These are phyloP conservation scores for Neodiprion lecontei DNA, from an alignment of 1,140 invertebrate species.

Conservation along the genomic window DNA sequence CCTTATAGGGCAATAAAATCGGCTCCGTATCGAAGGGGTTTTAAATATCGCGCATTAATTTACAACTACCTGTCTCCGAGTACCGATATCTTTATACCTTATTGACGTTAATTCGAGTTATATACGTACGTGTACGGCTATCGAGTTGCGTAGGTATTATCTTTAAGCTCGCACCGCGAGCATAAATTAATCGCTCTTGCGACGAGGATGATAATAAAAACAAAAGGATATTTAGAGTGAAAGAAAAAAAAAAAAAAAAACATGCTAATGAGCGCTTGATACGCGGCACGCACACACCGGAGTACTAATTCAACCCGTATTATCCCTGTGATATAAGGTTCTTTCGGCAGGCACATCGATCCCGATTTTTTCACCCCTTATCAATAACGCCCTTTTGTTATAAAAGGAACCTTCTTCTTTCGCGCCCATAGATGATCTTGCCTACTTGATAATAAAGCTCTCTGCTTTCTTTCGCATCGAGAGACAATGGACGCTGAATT, in stretches of 20 bases:
- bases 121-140: background rate
- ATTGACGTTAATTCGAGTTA: too few species aligned
- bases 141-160: background rate
- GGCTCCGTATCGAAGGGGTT: background rate
- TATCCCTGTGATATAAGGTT: too few species aligned
- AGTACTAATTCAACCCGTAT: too few species aligned
- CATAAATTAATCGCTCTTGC: background rate
- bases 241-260: background rate
- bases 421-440: too few species aligned
- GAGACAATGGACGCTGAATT: too few species aligned
- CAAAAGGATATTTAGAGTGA: background rate
- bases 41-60: background rate
- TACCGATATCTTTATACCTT: background rate
- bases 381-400: too few species aligned
- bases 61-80: background rate
- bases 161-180: constrained; percentile 1
- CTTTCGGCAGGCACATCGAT: too few species aligned
- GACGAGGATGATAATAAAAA: background rate
- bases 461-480: too few species aligned
- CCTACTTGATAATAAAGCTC: too few species aligned
- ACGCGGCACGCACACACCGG: background rate
- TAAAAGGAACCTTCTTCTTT: too few species aligned
- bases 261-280: background rate
- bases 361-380: too few species aligned
- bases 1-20: background rate